Conservation (phyloP, 1,140 invertebrate genomes). For the Dolichoris vasculosae region DNA sequence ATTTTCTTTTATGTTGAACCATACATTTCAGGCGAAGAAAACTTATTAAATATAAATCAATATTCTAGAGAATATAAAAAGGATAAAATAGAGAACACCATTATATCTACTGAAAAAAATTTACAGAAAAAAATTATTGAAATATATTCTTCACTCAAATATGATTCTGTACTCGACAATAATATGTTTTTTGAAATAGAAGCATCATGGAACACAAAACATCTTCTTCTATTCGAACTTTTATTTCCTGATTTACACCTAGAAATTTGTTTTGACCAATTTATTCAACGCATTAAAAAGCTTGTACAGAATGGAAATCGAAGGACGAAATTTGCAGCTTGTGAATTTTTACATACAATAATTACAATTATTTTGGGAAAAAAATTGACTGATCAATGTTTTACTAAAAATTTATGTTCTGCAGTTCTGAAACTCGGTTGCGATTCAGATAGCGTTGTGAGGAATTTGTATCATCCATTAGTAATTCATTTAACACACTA, state of each 20-base stretch:
- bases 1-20: constrained; percentile 74
- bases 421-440: constrained; percentile 78
- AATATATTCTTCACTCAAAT: constrained; percentile 72
- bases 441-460: constrained; percentile 79
- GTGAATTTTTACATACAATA: constrained; percentile 82
- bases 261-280: constrained; percentile 78
- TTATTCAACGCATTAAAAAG: constrained; percentile 79
- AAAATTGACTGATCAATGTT: constrained; percentile 61
- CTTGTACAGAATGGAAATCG: constrained; percentile 77
- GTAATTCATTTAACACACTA: constrained; percentile 81
- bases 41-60: constrained; percentile 57
- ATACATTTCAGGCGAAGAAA: constrained; percentile 74
- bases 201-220: constrained; percentile 74
- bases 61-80: not conserved
- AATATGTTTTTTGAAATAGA: constrained; percentile 69
- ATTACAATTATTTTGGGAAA: constrained; percentile 78
- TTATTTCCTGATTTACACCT: constrained; percentile 77
- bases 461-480: constrained; percentile 80
- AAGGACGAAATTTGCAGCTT: constrained; percentile 81
- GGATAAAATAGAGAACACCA: not conserved
- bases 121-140: constrained; percentile 66
- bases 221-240: constrained; percentile 77
- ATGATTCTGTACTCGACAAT: constrained; percentile 68
- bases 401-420: constrained; percentile 70
- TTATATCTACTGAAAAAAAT: constrained; percentile 58